Evolutionary conservation across 2,797 vertebrate species (phyloP).

Genomic region (Cirrhinus molitorella): DNA sequence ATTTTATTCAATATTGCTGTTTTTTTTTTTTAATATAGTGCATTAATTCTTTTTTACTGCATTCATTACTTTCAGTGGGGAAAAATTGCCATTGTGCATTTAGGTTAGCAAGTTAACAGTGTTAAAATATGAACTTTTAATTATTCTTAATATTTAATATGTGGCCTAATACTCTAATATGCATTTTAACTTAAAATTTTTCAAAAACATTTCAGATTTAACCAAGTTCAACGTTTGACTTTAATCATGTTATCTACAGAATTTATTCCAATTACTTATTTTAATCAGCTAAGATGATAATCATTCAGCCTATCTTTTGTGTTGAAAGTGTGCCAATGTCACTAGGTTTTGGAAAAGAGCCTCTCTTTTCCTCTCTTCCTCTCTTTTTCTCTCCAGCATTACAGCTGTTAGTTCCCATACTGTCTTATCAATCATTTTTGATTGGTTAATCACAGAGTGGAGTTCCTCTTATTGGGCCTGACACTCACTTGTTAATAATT

Average conservation of each 20-base stretch:
- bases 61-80: background rate
- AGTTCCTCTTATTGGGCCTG: slow-evolving; percentile 42
- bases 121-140: background rate
- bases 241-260: background rate
- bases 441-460: slow-evolving; percentile 40
- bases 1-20: no score
- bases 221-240: background rate
- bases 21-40: no score
- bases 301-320: background rate
- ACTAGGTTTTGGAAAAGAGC: slow-evolving; percentile 13
- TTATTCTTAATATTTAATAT: background rate
- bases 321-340: background rate
- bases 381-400: background rate
- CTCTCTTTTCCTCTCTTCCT: background rate
- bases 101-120: background rate
- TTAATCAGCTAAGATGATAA: background rate
- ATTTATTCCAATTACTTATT: background rate
- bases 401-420: slow-evolving; percentile 20
- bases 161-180: background rate
- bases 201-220: background rate
- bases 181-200: background rate
- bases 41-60: no score
- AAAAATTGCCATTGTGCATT: background rate
- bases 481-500: slow-evolving; percentile 50
- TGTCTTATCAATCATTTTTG: slow-evolving; percentile 36